Percentiles rank a stretch among this genome's conserved stretches.
Conservation (phyloP, 2,113 vertebrate genomes). For the Monarcha castaneiventris region DNA sequence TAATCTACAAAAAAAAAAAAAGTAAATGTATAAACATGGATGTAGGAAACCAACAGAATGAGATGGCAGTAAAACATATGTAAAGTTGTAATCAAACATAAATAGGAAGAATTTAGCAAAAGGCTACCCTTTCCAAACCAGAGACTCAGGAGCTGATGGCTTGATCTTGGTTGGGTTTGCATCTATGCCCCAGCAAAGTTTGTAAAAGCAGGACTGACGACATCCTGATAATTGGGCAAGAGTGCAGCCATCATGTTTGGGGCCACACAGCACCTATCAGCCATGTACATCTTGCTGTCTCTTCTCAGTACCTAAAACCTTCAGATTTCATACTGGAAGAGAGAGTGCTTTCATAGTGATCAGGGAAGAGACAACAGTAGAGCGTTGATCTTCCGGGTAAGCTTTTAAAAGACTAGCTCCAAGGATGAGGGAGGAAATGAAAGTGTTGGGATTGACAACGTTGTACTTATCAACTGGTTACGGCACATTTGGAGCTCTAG, state of each 20-base stretch:
- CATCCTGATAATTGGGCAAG: background rate
- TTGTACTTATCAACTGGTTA: background rate
- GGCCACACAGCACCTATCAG: background rate
- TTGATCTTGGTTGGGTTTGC: background rate
- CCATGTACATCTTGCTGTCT: background rate
- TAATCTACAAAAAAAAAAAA: background rate
- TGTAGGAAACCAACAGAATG: background rate
- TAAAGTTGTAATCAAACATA: background rate
- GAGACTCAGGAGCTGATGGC: background rate
- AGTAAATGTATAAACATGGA: background rate
- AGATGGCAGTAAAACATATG: background rate
- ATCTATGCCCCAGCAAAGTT: fast-evolving
- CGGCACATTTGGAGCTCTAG: background rate
- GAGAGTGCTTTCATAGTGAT: background rate
- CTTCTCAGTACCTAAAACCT: background rate
- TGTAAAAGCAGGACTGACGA: background rate
- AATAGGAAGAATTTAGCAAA: background rate
- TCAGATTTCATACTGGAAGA: background rate
- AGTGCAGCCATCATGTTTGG: background rate
- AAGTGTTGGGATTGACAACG: background rate
- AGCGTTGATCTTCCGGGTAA: fast-evolving
- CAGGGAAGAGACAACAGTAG: background rate
- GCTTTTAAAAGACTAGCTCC: background rate
- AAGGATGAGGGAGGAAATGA: background rate
- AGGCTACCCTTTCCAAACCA: background rate